These are phyloP conservation scores for Polymixis lichenea DNA, from an alignment of 2,888 invertebrate species.

Conservation along the genomic window DNA sequence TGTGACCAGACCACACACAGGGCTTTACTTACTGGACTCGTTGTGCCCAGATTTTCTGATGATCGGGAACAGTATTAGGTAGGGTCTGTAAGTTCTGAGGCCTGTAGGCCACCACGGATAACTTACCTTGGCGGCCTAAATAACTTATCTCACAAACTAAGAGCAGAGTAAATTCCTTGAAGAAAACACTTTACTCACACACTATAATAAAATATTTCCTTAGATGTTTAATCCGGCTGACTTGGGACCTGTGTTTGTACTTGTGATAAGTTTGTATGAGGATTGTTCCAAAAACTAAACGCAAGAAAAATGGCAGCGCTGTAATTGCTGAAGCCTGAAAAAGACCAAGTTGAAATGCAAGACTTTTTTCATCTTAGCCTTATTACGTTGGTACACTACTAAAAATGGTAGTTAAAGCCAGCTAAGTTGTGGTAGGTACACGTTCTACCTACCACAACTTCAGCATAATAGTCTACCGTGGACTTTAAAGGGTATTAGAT, in stretches of 20 bases:
- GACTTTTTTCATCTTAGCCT: not conserved
- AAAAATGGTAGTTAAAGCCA: not conserved
- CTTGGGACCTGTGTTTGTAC: constrained; percentile 78
- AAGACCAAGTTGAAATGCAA: constrained; percentile 9
- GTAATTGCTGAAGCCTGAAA: constrained; percentile 84
- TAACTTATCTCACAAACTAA: not conserved
- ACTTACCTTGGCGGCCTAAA: not conserved
- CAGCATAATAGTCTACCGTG: no score
- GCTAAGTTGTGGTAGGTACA: not conserved
- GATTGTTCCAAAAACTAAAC: constrained; percentile 83
- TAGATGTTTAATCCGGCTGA: constrained; percentile 76
- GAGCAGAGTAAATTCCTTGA: not conserved
- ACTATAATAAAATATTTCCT: constrained; percentile 86
- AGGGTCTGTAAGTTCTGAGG: not conserved
- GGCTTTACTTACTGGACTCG: not conserved
- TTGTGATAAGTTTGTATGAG: constrained; percentile 83
- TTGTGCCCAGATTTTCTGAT: no score
- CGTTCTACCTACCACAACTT: no score
- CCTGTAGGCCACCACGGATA: not conserved
- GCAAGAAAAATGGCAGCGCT: constrained; percentile 84
- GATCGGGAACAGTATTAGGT: not conserved
- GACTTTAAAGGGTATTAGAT: no score
- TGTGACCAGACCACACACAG: no score
- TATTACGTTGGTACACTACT: not conserved
- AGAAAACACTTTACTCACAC: constrained; percentile 79